Evolutionary conservation across 2,888 invertebrate species (phyloP).

Genomic region (Sinhomidia bicolor): DNA sequence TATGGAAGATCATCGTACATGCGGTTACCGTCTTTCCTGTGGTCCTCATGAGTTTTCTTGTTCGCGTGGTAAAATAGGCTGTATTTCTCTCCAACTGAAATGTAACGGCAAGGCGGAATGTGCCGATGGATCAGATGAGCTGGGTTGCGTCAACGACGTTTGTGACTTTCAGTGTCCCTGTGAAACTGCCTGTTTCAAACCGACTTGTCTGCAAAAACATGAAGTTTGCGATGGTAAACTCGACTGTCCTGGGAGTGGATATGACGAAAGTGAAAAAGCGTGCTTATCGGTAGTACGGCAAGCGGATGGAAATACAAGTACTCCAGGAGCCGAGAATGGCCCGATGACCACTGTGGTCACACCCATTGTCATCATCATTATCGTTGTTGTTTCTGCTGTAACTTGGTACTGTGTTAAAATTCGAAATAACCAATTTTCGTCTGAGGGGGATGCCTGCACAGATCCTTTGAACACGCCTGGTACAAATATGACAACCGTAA

Average conservation of each 20-base stretch:
- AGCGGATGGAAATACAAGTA: background rate
- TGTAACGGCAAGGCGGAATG: slow-evolving; percentile 92
- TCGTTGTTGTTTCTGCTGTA: slow-evolving; percentile 62
- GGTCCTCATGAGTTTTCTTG: slow-evolving; percentile 77
- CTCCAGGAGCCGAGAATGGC: background rate
- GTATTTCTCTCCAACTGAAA: slow-evolving; percentile 86
- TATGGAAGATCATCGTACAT: slow-evolving; percentile 70
- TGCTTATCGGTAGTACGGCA: slow-evolving; percentile 30
- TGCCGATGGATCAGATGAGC: slow-evolving; percentile 91
- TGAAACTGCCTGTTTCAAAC: slow-evolving; percentile 65
- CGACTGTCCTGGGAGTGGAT: slow-evolving; percentile 70
- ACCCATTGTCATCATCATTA: slow-evolving; percentile 66
- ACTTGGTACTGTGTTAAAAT: slow-evolving; percentile 68
- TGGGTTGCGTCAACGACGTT: slow-evolving; percentile 80
- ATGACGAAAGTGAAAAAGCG: slow-evolving; percentile 72
- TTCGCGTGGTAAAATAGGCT: slow-evolving; percentile 81
- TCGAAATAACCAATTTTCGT: slow-evolving; percentile 34
- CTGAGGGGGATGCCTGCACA: slow-evolving; percentile 68
- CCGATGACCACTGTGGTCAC: slow-evolving; percentile 69
- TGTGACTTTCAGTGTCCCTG: slow-evolving; percentile 74
- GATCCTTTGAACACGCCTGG: slow-evolving; percentile 74
- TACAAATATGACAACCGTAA: slow-evolving; percentile 74
- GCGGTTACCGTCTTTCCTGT: slow-evolving; percentile 73
- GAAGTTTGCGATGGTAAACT: slow-evolving; percentile 73
- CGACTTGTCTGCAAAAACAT: slow-evolving; percentile 65